Base-by-base conservation (phyloP, 1,140 invertebrate genomes). In the Acyrthosiphon pisum region DNA sequence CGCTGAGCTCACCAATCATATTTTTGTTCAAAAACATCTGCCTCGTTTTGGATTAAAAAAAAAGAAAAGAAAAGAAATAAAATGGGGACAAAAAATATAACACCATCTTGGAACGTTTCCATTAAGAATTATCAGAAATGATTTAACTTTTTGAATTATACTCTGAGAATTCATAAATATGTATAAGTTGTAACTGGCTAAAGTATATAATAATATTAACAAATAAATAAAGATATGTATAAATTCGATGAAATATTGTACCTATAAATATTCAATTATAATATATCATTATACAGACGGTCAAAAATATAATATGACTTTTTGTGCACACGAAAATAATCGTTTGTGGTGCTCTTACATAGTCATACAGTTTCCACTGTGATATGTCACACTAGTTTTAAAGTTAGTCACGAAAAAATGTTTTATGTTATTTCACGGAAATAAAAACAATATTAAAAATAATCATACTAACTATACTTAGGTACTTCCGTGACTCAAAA, bases 101-200 rank as follows among this genome's bases (percentile, higher is more conserved):
- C 88, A 89, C 88, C 44, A 48, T 76, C 68, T 92, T 92, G 91
- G 91, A 92, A 92, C 60, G 46, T 92, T 92, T 92, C 91, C 91
- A 92, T 92, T 92, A 92, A 92, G 76, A 84, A 83, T 83, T 83
- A 83, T 92, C 91, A 81, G 91, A 92, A 92, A 92, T 92, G 46
- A 92, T 83, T 83, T 92, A 92, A 48, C n/a, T 50, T 37, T 81
- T 46, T 81, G 68, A 92, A 92, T 92, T 81, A 92, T 92, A 83
- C n/a, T 48, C 50, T 35, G n/a, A 50, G 46, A 92, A 50, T 83
- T 92, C 44, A 92, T 92, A 92, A 92, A 92, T 92, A 92, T 83
- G 44, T 92, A 92, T 83, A 83, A 83, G 44, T 83, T 92, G 91
- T 81, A 83, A 50, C 37, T 37, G 91, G 68, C 9, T 18, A 92